Evolutionary conservation across 2,797 vertebrate species (phyloP).

Genomic region (Sebastes matsubarae): DNA sequence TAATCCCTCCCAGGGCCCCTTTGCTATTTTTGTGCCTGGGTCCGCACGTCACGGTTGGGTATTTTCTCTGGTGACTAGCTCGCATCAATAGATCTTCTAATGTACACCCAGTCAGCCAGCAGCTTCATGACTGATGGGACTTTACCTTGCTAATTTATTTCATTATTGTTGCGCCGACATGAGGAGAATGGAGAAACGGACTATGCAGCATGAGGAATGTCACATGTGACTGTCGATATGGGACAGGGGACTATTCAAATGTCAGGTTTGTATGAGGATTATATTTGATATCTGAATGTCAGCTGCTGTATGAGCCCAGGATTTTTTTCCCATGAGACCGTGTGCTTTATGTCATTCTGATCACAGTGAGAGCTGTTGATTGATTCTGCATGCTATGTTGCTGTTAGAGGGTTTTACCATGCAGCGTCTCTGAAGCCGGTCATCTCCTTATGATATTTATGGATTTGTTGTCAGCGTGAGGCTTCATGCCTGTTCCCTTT

Average conservation of each 20-base stretch:
- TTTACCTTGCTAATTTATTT: constrained; percentile 80
- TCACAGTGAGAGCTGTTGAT: constrained; percentile 45
- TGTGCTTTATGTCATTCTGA: constrained; percentile 50
- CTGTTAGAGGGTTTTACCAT: constrained; percentile 34
- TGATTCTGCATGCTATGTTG: constrained; percentile 50
- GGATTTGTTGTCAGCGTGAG: constrained; percentile 68
- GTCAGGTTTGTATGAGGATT: constrained; percentile 90
- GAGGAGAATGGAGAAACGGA: constrained; percentile 87
- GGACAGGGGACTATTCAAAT: constrained; percentile 85
- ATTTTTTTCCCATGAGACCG: constrained; percentile 39
- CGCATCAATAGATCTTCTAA: constrained; percentile 99
- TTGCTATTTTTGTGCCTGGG: constrained; percentile 99
- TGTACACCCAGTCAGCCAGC: constrained; percentile 91
- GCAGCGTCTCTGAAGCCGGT: constrained; percentile 43
- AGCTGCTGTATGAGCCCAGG: constrained; percentile 57
- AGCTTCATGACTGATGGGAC: constrained; percentile 94
- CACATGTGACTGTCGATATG: constrained; percentile 90
- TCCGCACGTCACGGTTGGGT: constrained; percentile 99
- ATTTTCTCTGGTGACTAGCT: constrained; percentile 99
- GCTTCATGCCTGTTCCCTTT: constrained; percentile 67
- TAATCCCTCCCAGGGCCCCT: constrained; percentile 98
- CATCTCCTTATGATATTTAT: constrained; percentile 70
- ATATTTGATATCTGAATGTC: constrained; percentile 73
- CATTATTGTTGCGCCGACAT: constrained; percentile 72
- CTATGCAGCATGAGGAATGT: constrained; percentile 88